A percentile compares a stretch with the other conserved stretches of the same genome.
Evolutionary conservation across 2,113 vertebrate species (phyloP).

Genomic region (Fukomys damarensis): DNA sequence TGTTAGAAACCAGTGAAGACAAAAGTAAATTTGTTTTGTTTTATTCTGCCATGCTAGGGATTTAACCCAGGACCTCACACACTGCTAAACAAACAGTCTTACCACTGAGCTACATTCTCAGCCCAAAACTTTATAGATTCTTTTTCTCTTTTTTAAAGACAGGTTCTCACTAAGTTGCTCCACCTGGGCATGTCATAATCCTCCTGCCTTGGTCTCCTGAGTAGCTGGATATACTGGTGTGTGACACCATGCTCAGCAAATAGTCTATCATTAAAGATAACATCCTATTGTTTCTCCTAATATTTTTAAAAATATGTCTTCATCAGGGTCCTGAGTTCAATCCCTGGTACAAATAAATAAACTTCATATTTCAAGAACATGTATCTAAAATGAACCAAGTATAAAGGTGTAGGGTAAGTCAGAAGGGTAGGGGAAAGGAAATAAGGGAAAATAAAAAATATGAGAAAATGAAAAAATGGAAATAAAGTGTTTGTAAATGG

Average conservation of each 20-base stretch:
- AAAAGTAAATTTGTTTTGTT: background rate
- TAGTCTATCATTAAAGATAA: background rate
- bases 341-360: background rate
- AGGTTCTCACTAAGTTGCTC: background rate
- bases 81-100: background rate
- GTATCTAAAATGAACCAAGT: constrained; percentile 11
- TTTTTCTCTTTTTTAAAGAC: background rate
- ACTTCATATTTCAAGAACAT: constrained; percentile 32
- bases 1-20: background rate
- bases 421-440: too few species aligned
- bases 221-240: background rate
- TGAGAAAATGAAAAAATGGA: too few species aligned
- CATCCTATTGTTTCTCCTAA: background rate
- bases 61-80: background rate
- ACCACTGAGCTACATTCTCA: background rate
- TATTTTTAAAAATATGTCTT: background rate
- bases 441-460: too few species aligned
- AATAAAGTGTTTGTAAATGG: too few species aligned
- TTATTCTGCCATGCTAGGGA: background rate
- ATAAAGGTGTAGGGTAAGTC: too few species aligned
- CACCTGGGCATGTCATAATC: background rate
- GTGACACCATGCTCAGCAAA: background rate
- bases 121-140: background rate
- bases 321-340: background rate
- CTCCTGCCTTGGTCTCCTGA: background rate